phyloP scores from a whole-genome alignment of 2,797 vertebrate genomes.

The Antennarius maculatus region DNA sequence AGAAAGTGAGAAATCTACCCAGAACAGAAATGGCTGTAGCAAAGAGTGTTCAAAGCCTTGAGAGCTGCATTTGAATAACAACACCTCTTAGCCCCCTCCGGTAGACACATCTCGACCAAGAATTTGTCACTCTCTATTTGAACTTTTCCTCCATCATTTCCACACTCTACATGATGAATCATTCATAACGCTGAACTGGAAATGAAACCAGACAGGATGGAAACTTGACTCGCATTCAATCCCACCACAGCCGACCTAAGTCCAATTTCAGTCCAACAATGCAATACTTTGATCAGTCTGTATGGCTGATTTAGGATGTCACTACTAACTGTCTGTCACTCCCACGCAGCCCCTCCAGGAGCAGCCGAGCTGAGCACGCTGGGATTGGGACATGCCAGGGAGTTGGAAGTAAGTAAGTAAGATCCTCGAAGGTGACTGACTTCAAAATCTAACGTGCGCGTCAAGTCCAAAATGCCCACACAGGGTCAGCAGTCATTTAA shows the following conservation, averaged over 20 bases:
- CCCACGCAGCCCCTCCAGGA: slow-evolving; percentile 54
- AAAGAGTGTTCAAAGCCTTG: slow-evolving; percentile 51
- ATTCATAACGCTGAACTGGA: slow-evolving; percentile 56
- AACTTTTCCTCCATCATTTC: slow-evolving; percentile 64
- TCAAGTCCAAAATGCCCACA: slow-evolving; percentile 17
- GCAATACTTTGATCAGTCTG: slow-evolving; percentile 72
- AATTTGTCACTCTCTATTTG: slow-evolving; percentile 65
- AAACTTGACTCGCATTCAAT: slow-evolving; percentile 53
- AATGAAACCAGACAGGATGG: slow-evolving; percentile 72
- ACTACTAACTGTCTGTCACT: slow-evolving; percentile 68
- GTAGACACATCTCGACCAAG: slow-evolving; percentile 54
- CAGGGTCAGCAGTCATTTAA: not conserved
- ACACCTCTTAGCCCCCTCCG: slow-evolving; percentile 45
- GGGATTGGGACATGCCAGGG: slow-evolving; percentile 48
- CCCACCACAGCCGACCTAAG: slow-evolving; percentile 49
- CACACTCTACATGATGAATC: slow-evolving; percentile 64
- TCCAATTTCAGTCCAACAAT: slow-evolving; percentile 75
- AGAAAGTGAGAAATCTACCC: slow-evolving; percentile 44
- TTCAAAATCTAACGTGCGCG: slow-evolving; percentile 34
- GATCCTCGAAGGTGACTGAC: slow-evolving; percentile 19
- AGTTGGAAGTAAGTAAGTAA: slow-evolving; percentile 25
- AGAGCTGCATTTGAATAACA: slow-evolving; percentile 68
- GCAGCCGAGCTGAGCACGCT: slow-evolving; percentile 34
- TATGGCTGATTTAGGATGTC: slow-evolving; percentile 64
- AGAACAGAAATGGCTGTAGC: slow-evolving; percentile 30